Percentiles rank a stretch among this genome's conserved stretches.
phyloP scores from a whole-genome alignment of 2,797 vertebrate species.

The Antrozous pallidus region DNA sequence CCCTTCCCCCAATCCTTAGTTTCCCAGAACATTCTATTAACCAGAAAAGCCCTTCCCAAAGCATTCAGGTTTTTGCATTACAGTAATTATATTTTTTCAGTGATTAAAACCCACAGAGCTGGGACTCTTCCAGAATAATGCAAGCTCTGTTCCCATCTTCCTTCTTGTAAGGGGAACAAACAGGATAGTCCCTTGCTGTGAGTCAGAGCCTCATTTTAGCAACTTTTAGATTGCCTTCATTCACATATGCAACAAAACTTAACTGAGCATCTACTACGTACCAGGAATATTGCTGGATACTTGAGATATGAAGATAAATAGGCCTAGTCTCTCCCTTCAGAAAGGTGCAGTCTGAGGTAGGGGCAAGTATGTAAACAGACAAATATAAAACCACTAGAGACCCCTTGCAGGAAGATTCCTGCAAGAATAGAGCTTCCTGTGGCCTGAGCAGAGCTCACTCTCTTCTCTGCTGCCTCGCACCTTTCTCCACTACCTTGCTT shows the following conservation, averaged over 20 bases:
- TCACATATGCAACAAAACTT: background rate
- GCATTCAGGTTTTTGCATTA: slow-evolving; percentile 21
- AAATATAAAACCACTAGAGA: background rate
- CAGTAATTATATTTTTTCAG: background rate
- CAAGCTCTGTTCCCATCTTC: background rate
- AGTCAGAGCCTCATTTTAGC: background rate
- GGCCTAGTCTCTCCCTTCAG: background rate
- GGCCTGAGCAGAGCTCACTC: too few relatives aligned
- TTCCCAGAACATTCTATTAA: slow-evolving; percentile 42
- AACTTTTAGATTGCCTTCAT: slow-evolving; percentile 28
- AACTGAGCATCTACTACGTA: background rate
- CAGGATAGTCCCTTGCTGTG: background rate
- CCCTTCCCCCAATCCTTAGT: background rate
- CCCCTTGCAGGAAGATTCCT: too few relatives aligned
- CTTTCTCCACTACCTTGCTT: too few relatives aligned
- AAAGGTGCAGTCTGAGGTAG: background rate
- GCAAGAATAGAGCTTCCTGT: too few relatives aligned
- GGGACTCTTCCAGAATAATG: background rate
- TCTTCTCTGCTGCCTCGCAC: too few relatives aligned
- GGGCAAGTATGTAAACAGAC: background rate
- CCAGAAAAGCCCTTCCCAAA: slow-evolving; percentile 13
- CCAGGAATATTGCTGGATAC: background rate
- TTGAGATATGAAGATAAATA: background rate
- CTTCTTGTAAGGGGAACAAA: slow-evolving; percentile 25
- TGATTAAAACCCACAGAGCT: slow-evolving; percentile 47